phyloP scores from a whole-genome alignment of 2,113 vertebrate genomes.

The Anarrhichthys ocellatus region DNA sequence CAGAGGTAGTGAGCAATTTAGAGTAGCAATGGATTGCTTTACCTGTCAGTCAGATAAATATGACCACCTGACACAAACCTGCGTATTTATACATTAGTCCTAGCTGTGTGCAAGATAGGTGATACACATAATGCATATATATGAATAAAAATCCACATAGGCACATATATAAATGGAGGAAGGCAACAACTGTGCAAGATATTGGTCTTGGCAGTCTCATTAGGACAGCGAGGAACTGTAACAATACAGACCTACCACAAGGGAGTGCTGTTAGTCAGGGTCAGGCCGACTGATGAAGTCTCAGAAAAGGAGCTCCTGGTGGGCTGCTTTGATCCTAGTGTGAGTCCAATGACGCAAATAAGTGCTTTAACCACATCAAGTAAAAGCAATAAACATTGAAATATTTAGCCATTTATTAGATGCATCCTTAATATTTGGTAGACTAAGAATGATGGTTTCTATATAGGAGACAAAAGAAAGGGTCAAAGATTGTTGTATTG shows the following conservation, averaged over 20 bases:
- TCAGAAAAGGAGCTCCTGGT: neutral
- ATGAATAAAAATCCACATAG: neutral
- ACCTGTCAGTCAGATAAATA: conserved; percentile 17
- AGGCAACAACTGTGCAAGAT: neutral
- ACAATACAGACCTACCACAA: conserved; percentile 41
- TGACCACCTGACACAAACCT: conserved; percentile 2
- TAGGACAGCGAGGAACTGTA: conserved; percentile 31
- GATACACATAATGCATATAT: conserved; percentile 1
- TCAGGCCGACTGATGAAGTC: neutral
- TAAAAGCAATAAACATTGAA: neutral
- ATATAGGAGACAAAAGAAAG: neutral
- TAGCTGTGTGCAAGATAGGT: conserved; percentile 1
- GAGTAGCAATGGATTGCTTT: neutral
- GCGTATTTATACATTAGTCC: neutral
- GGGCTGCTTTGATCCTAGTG: neutral
- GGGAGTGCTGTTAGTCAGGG: conserved; percentile 59
- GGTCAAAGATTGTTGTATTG: neutral
- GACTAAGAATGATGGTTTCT: neutral
- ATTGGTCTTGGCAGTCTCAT: neutral
- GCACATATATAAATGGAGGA: neutral
- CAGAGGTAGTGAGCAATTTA: neutral
- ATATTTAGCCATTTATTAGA: neutral
- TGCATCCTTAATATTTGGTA: neutral
- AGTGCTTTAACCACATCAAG: neutral
- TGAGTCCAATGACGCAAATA: conserved; percentile 7